phyloP scores from a whole-genome alignment of 2,113 vertebrate genomes.

The Oryzias celebensis region DNA sequence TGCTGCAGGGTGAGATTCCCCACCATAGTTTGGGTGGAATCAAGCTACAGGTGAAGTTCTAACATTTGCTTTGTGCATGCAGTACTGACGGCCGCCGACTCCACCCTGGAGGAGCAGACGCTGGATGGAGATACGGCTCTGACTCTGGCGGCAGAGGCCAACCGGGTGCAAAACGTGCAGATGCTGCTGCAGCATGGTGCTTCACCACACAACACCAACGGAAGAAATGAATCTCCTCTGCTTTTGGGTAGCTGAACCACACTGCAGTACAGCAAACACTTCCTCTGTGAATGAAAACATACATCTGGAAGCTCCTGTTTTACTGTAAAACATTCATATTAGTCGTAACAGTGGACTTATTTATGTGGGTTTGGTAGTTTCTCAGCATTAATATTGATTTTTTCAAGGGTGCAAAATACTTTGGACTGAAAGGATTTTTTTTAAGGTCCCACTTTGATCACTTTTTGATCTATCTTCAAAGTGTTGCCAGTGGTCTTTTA shows the following conservation, averaged over 20 bases:
- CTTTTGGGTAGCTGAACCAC: conserved; percentile 77
- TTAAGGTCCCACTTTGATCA: too few species aligned
- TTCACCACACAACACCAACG: conserved; percentile 83
- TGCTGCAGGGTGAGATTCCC: conserved; percentile 79
- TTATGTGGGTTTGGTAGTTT: too few species aligned
- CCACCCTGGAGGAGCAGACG: conserved; percentile 83
- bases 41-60: not conserved
- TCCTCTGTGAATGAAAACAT: too few species aligned
- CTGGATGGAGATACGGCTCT: conserved; percentile 81
- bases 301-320: too few species aligned
- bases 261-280: not conserved
- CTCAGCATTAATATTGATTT: too few species aligned
- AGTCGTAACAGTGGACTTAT: too few species aligned
- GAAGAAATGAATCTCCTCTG: conserved; percentile 83
- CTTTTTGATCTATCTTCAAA: too few species aligned
- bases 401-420: too few species aligned
- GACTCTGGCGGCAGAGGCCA: conserved; percentile 80
- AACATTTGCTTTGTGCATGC: not conserved
- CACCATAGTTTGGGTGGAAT: not conserved
- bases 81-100: conserved; percentile 67
- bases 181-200: conserved; percentile 80
- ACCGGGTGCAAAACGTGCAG: conserved; percentile 74
- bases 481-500: too few species aligned
- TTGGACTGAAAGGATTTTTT: too few species aligned
- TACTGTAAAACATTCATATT: too few species aligned